Evolutionary conservation across 2,797 vertebrate species (phyloP).

Genomic region (Hippoglossus hippoglossus): DNA sequence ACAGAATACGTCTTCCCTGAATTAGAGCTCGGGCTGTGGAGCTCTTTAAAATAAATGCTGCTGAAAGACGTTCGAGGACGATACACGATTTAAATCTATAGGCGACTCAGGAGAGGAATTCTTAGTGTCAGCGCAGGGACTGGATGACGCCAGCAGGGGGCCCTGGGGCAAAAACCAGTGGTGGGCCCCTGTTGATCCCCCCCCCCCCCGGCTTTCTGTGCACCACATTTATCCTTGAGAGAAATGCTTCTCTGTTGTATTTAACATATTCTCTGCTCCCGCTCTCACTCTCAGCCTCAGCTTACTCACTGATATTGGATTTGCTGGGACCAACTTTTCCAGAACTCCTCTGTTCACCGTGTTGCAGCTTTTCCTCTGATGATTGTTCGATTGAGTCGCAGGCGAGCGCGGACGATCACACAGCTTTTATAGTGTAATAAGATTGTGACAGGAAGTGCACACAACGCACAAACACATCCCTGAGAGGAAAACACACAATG

Average conservation of each 20-base stretch:
- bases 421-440: conserved; percentile 58
- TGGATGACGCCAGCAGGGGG: neutral
- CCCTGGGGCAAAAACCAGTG: neutral
- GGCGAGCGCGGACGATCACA: conserved; percentile 42
- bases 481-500: conserved; percentile 5
- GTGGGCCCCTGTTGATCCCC: neutral
- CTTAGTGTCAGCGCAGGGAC: neutral
- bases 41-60: no score
- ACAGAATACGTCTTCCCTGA: no score
- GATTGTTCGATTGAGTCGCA: conserved; percentile 28
- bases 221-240: neutral
- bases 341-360: neutral
- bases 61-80: no score
- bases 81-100: neutral
- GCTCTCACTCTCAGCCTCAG: neutral
- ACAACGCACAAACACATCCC: neutral
- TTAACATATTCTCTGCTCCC: no score
- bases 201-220: neutral
- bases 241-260: no score
- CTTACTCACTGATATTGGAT: conserved; percentile 36
- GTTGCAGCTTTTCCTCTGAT: neutral
- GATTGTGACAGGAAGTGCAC: conserved; percentile 47
- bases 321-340: conserved; percentile 2
- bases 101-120: neutral
- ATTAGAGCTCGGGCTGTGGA: no score